Percentiles rank a stretch among this genome's conserved stretches.
These are phyloP conservation scores for Falco naumanni DNA, from an alignment of 2,797 vertebrate genomes.

Conservation along the genomic window DNA sequence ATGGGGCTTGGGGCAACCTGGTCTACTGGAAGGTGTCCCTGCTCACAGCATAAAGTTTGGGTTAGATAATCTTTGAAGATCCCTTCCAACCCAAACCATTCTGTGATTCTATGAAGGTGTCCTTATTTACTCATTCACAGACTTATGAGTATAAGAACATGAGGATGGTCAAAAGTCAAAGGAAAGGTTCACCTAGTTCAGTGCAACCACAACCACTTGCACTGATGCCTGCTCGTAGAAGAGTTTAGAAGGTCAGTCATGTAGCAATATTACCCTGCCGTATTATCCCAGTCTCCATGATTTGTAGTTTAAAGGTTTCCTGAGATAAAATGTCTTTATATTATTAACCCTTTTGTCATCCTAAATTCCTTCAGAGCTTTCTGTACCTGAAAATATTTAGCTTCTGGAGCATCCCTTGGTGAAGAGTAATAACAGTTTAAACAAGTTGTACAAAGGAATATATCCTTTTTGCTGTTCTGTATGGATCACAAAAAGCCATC, in stretches of 20 bases:
- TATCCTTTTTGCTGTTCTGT: neutral
- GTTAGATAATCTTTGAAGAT: too few relatives aligned
- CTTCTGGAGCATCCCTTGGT: neutral
- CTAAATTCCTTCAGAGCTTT: neutral
- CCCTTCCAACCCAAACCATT: too few relatives aligned
- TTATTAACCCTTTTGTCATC: neutral
- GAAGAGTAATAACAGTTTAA: neutral
- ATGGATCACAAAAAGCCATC: neutral
- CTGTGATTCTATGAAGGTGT: neutral
- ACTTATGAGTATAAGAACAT: neutral
- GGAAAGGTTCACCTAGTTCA: neutral
- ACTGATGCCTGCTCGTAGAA: neutral
- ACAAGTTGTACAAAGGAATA: neutral
- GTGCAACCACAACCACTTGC: neutral
- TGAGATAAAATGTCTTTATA: neutral
- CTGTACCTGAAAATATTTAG: neutral
- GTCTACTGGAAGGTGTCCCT: too few relatives aligned
- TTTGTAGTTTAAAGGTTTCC: neutral
- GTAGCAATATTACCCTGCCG: neutral
- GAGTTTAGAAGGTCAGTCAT: neutral
- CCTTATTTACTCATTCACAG: neutral
- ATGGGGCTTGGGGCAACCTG: too few relatives aligned
- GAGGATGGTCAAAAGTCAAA: neutral
- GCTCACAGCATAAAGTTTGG: too few relatives aligned
- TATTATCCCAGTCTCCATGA: neutral